Conservation (phyloP, 2,888 invertebrate species). For the Criorhina ranunculi region DNA sequence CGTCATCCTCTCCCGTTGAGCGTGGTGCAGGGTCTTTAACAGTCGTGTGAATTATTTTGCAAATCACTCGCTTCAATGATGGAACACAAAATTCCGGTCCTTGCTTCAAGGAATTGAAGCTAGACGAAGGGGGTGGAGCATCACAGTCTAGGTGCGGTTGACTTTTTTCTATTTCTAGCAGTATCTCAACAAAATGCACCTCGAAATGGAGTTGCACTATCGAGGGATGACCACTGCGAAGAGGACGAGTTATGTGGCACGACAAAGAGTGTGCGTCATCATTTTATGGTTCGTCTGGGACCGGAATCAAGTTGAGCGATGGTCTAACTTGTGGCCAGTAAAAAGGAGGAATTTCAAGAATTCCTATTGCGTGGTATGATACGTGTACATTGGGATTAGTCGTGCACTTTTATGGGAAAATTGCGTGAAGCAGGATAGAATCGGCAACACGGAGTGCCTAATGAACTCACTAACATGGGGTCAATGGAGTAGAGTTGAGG, state of each 20-base stretch:
- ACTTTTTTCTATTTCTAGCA: slow-evolving; percentile 57
- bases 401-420: slow-evolving; percentile 34
- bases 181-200: slow-evolving; percentile 43
- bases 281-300: slow-evolving; percentile 57
- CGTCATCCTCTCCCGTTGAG: slow-evolving; percentile 27
- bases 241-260: no score
- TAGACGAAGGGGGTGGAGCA: not conserved
- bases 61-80: slow-evolving; percentile 67
- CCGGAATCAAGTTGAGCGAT: slow-evolving; percentile 15
- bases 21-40: slow-evolving; percentile 62
- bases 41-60: slow-evolving; percentile 76
- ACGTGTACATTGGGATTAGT: slow-evolving; percentile 11
- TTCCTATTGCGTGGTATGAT: slow-evolving; percentile 11
- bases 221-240: not conserved
- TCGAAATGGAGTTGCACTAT: slow-evolving; percentile 48
- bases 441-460: not conserved
- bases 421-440: not conserved
- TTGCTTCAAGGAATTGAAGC: no score
- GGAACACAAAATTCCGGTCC: slow-evolving; percentile 57
- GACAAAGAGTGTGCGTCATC: slow-evolving; percentile 58
- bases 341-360: slow-evolving; percentile 36
- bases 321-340: slow-evolving; percentile 17
- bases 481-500: not conserved
- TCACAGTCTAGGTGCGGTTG: slow-evolving; percentile 18
- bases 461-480: slow-evolving; percentile 1